A percentile compares a stretch with the other conserved stretches of the same genome.
Evolutionary conservation across 1,140 invertebrate species (phyloP).

Genomic region (Phthorimaea operculella): DNA sequence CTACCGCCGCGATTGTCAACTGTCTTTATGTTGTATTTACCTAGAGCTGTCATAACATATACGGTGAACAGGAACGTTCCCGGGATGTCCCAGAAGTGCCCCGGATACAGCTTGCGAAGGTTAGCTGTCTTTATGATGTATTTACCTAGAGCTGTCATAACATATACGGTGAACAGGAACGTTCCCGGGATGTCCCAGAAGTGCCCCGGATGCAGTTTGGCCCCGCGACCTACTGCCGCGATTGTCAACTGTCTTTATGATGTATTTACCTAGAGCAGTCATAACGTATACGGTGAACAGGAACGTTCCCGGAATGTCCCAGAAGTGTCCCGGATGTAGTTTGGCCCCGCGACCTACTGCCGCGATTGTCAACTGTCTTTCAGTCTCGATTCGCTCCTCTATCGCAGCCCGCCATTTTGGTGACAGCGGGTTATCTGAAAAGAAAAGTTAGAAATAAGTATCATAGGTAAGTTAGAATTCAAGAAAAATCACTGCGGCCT

Average conservation of each 20-base stretch:
- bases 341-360: constrained; percentile 38
- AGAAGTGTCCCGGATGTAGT: constrained; percentile 44
- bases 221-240: constrained; percentile 19
- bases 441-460: not conserved
- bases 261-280: constrained; percentile 44
- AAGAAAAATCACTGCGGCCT: no score
- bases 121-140: no score
- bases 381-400: constrained; percentile 40
- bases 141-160: constrained; percentile 35
- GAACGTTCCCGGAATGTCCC: constrained; percentile 49
- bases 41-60: no score
- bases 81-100: no score
- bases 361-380: constrained; percentile 37
- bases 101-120: no score
- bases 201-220: constrained; percentile 22
- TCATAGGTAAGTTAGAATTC: not conserved
- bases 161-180: constrained; percentile 48
- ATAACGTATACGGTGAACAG: constrained; percentile 51
- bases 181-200: constrained; percentile 51
- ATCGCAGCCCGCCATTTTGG: constrained; percentile 50
- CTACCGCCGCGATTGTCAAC: no score
- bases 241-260: no score
- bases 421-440: constrained; percentile 53
- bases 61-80: no score
- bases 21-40: no score